A percentile compares a stretch with the other conserved stretches of the same genome.
Conservation (phyloP, 1,140 invertebrate species). For the Camponotus pennsylvanicus region DNA sequence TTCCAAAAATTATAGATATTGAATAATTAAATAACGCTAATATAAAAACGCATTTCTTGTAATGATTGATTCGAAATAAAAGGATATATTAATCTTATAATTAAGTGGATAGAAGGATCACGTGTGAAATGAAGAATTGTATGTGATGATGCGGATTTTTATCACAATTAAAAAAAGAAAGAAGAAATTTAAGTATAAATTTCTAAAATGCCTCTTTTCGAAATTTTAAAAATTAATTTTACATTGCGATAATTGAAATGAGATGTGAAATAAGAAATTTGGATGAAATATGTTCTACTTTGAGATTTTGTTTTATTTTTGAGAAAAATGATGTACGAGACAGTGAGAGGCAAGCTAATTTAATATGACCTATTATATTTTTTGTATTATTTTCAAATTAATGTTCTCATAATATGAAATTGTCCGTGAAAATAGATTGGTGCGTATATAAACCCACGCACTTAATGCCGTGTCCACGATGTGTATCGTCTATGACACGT, state of each 20-base stretch:
- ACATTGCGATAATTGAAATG: background rate
- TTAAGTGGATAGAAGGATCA: background rate
- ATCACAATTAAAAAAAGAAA: too few species aligned
- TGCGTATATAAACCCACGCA: conserved; percentile 11
- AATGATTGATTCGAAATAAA: background rate
- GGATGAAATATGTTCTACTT: background rate
- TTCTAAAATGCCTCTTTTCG: background rate
- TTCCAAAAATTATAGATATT: too few species aligned
- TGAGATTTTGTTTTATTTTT: too few species aligned
- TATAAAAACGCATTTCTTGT: background rate
- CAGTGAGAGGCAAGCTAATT: background rate
- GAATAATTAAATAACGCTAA: background rate
- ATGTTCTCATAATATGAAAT: background rate
- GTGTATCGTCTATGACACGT: too few species aligned
- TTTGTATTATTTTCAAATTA: conserved; percentile 18
- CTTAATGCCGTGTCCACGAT: conserved; percentile 9
- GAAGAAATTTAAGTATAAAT: background rate
- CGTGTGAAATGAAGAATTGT: background rate
- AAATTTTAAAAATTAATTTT: background rate
- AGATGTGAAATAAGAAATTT: background rate
- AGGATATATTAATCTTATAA: too few species aligned
- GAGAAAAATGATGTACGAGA: too few species aligned
- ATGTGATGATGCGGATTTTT: background rate
- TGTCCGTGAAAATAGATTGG: conserved; percentile 23
- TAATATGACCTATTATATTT: background rate